A percentile compares a stretch with the other conserved stretches of the same genome.
These are phyloP conservation scores for Clarias platycephalus DNA, from an alignment of 2,797 vertebrate species.

Conservation along the genomic window DNA sequence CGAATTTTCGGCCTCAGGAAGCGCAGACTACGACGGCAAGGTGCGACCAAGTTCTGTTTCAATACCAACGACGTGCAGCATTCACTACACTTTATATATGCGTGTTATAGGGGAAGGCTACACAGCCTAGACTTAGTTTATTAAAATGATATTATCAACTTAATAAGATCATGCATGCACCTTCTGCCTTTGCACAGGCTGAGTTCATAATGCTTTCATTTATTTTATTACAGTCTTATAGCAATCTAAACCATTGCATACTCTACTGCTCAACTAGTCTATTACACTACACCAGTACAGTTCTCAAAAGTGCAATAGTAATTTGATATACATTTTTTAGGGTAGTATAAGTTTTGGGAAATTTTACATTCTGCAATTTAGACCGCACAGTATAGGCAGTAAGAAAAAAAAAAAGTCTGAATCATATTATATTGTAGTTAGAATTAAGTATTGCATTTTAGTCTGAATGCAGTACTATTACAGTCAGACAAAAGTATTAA, in stretches of 20 bases:
- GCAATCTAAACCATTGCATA: neutral
- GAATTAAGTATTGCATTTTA: neutral
- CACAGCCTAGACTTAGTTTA: neutral
- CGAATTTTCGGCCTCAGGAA: constrained; percentile 99
- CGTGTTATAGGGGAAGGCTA: neutral
- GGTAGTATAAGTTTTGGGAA: neutral
- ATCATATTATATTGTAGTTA: neutral
- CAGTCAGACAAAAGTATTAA: neutral
- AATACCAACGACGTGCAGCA: neutral
- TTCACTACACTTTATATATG: neutral
- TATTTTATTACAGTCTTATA: neutral
- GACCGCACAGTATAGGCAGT: neutral
- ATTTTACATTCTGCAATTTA: neutral
- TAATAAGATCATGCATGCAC: neutral
- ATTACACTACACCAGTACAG: neutral
- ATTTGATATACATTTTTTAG: neutral
- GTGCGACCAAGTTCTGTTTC: constrained; percentile 74
- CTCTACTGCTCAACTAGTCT: neutral
- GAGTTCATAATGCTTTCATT: neutral
- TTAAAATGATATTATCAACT: neutral
- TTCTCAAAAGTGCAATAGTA: neutral
- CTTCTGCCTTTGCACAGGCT: neutral
- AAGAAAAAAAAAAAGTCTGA: neutral
- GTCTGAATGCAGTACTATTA: neutral
- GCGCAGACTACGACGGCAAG: constrained; percentile 96